phyloP scores from a whole-genome alignment of 2,888 invertebrate species.

The Campoplex nolae region DNA sequence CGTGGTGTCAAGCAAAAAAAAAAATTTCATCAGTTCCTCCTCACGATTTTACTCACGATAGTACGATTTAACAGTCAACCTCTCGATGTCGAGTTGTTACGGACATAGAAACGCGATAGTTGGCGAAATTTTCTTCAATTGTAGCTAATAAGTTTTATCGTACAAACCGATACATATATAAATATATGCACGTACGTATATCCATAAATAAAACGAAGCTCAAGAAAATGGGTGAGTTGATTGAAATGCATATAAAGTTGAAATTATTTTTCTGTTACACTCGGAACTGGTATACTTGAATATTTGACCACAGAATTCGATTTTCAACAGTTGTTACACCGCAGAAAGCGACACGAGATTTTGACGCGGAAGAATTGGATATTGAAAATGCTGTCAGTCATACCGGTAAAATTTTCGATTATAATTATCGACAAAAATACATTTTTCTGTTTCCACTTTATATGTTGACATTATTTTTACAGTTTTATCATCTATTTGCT shows the following conservation, averaged over 20 bases:
- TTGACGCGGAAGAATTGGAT: slow-evolving; percentile 72
- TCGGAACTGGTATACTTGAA: not conserved
- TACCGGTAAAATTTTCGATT: slow-evolving; percentile 71
- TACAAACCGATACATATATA: not conserved
- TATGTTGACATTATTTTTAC: not conserved
- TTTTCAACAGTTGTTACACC: slow-evolving; percentile 4
- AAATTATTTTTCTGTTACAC: slow-evolving; percentile 58
- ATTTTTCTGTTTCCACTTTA: not conserved
- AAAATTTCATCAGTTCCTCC: slow-evolving; percentile 20
- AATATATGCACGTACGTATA: not conserved
- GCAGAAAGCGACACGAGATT: slow-evolving; percentile 32
- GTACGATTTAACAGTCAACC: slow-evolving; percentile 14
- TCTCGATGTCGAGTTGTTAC: slow-evolving; percentile 25
- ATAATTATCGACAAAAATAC: not conserved
- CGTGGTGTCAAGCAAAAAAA: slow-evolving; percentile 9
- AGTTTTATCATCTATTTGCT: not conserved
- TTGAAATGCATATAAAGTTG: not conserved
- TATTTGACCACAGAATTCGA: not conserved
- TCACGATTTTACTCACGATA: slow-evolving; percentile 28
- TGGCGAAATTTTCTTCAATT: slow-evolving; percentile 10
- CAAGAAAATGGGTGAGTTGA: slow-evolving; percentile 25
- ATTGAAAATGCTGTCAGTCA: slow-evolving; percentile 76
- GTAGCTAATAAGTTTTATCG: not conserved
- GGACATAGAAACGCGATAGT: not conserved
- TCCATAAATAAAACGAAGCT: slow-evolving; percentile 1